Conservation (phyloP, 2,797 vertebrate genomes). For the Helarctos malayanus region DNA sequence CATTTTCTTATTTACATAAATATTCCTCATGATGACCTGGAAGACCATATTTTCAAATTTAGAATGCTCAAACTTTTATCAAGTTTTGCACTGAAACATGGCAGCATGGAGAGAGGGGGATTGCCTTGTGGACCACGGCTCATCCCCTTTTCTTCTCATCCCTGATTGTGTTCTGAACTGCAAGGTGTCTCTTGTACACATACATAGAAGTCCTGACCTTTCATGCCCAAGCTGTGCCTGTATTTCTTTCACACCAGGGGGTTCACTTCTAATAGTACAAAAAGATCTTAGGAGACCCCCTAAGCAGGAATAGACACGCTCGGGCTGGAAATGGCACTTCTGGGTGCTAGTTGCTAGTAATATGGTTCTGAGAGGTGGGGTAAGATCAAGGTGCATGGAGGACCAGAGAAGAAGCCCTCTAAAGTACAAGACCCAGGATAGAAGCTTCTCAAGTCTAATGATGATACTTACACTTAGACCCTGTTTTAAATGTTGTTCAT, state of each 20-base stretch:
- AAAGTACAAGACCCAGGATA: background rate
- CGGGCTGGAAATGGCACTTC: background rate
- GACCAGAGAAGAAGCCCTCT: background rate
- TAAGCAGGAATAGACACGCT: background rate
- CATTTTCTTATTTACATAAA: background rate
- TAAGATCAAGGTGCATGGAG: accelerated
- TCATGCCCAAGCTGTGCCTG: background rate
- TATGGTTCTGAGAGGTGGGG: background rate
- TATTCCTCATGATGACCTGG: background rate
- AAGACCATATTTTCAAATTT: background rate
- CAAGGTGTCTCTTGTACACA: background rate
- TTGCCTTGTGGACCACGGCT: background rate
- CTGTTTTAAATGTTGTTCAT: background rate
- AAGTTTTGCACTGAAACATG: background rate
- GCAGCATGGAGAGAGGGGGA: background rate
- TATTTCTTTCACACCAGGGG: background rate
- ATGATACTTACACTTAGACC: background rate
- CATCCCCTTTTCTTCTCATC: background rate
- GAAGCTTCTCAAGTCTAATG: background rate
- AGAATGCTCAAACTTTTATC: background rate
- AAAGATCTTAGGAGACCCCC: background rate
- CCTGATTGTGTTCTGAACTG: background rate
- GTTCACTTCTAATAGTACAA: background rate
- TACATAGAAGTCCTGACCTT: background rate
- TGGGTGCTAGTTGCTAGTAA: background rate